Evolutionary conservation across 1,140 invertebrate genomes (phyloP), one percentile per base, ranked within the genome.

Genomic region (Drosophila pruinosa): DNA sequence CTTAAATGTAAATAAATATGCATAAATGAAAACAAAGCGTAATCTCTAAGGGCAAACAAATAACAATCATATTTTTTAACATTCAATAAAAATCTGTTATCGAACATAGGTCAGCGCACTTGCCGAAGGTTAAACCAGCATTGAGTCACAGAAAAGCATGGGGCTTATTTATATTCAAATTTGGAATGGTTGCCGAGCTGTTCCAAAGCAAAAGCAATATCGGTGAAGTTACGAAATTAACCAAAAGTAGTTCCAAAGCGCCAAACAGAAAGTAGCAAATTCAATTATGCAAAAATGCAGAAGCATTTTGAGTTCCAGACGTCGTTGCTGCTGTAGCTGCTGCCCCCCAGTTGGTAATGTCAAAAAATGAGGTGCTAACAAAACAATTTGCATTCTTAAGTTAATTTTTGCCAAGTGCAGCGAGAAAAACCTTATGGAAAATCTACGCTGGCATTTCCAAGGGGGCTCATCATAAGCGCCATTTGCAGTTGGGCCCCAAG

Each of bases 341-440:
- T n/a, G 17, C 56, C 50, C n/a, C 22, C 64, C 34, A 36, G 38
- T 50, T 62, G 75, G 68, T 85, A 80, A 90, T 90, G 72, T 75
- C 68, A 62, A 86, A 78, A 90, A 90, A 90, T 89, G 89, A 90
- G 89, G 89, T 90, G 89, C 83, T 90, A 90, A 90, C 89, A 86
- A 90, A 90, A 90, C 89, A 90, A 89, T 90, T 90, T 90, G 78
- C 89, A 90, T 90, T 86, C 75, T 90, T 90, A 89, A 90, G 76
- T 75, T 88, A 77, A 89, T 89, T 83, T 89, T 65, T 72, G 59
- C 34, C 21, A 45, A 47, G 21, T 28, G 47, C 64, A 28, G 65
- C 54, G 62, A 17, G 26, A 48, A 57, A 63, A 71, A 71, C 41
- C 54, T 72, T 75, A 72, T 75, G 61, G 50, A 74, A 80, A 78